Conservation (phyloP, 2,113 vertebrate species). For the Tyrannus savana region DNA sequence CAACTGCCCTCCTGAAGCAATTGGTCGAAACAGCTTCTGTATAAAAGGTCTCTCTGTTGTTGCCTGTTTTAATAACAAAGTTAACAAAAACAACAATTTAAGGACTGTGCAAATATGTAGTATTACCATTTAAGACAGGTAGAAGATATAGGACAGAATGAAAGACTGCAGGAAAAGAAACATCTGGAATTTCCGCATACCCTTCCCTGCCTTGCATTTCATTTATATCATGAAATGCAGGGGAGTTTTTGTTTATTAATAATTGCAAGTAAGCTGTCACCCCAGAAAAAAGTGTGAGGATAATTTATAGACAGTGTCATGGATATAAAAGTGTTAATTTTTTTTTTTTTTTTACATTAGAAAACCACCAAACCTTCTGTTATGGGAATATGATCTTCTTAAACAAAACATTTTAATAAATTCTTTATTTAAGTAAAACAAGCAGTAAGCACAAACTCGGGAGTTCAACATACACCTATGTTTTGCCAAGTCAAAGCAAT, state of each 20-base stretch:
- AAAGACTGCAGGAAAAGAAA: not conserved
- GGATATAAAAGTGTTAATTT: not conserved
- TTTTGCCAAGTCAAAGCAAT: not conserved
- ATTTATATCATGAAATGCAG: not conserved
- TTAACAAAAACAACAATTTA: not conserved
- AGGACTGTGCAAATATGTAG: not conserved
- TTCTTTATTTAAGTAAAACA: not conserved
- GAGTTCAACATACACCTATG: not conserved
- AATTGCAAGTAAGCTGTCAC: not conserved
- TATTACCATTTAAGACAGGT: not conserved
- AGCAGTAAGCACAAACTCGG: not conserved
- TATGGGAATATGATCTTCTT: not conserved
- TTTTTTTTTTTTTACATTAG: not conserved
- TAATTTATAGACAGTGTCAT: not conserved
- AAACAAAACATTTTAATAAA: not conserved
- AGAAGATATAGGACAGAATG: not conserved
- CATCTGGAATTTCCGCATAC: not conserved
- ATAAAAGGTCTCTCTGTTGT: slow-evolving; percentile 91
- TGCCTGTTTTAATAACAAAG: slow-evolving; percentile 75
- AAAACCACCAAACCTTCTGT: not conserved
- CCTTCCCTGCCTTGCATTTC: not conserved
- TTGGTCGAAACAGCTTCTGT: slow-evolving; percentile 94
- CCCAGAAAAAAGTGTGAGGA: not conserved
- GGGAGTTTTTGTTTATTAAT: not conserved
- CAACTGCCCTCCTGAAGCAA: slow-evolving; percentile 84